Conservation (phyloP, 2,888 invertebrate species). For the Agrochola macilenta region DNA sequence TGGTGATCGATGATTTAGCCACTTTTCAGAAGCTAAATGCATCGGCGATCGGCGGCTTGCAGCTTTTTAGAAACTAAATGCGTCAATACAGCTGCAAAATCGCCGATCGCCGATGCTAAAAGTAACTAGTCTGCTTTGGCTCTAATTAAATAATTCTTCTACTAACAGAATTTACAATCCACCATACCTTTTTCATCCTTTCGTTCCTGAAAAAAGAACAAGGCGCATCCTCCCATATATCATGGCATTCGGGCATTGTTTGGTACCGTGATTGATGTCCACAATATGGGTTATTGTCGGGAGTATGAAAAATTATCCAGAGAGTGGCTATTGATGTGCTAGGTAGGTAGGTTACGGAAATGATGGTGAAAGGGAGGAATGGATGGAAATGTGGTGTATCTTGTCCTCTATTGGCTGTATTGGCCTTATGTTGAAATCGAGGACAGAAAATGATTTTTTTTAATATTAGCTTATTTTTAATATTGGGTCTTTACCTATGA, state of each 20-base stretch:
- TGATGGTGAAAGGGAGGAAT: not conserved
- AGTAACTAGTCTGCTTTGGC: too few relatives aligned
- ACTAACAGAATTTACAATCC: not conserved
- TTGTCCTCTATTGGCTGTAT: not conserved
- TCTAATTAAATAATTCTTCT: not conserved
- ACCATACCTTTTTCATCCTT: not conserved
- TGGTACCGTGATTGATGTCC: slow-evolving; percentile 45
- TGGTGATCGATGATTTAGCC: too few relatives aligned
- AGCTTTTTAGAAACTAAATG: too few relatives aligned
- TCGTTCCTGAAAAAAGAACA: slow-evolving; percentile 10
- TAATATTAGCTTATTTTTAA: not conserved
- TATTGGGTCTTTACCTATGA: too few relatives aligned
- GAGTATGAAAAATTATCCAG: slow-evolving; percentile 47
- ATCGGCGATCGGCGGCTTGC: too few relatives aligned
- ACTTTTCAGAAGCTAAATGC: too few relatives aligned
- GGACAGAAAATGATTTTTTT: not conserved
- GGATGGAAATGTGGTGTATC: not conserved
- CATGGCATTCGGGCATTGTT: slow-evolving; percentile 45
- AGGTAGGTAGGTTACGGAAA: not conserved
- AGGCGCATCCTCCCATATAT: slow-evolving; percentile 26
- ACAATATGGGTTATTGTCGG: slow-evolving; percentile 42
- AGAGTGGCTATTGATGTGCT: slow-evolving; percentile 29
- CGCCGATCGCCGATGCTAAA: too few relatives aligned
- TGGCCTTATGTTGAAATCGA: not conserved
- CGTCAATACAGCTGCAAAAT: too few relatives aligned